phyloP scores from a whole-genome alignment of 2,797 vertebrate species.

The Vireo griseus region DNA sequence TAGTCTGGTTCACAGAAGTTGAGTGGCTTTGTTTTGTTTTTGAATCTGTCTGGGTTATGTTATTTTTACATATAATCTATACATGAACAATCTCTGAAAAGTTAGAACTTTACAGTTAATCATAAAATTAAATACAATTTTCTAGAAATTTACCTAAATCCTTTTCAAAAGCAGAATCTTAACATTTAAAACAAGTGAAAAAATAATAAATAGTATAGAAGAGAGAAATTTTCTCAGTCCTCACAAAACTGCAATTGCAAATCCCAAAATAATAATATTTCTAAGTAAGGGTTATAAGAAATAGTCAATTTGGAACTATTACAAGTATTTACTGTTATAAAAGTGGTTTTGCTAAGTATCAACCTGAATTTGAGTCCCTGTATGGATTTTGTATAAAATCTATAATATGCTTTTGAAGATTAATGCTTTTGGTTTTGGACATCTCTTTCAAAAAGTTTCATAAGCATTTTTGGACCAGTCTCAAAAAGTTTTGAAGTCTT shows the following conservation, averaged over 20 bases:
- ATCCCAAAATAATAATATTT: background rate
- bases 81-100: background rate
- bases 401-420: background rate
- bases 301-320: background rate
- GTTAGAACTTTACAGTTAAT: background rate
- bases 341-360: background rate
- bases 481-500: background rate
- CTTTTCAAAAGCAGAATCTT: background rate
- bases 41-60: background rate
- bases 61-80: background rate
- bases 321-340: background rate
- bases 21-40: slow-evolving; percentile 10
- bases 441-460: background rate
- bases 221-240: background rate
- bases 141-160: background rate
- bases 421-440: background rate
- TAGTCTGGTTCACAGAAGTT: slow-evolving; percentile 25
- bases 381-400: background rate
- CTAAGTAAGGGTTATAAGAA: background rate
- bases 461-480: background rate
- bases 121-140: background rate
- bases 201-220: background rate
- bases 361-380: background rate
- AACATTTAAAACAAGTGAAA: background rate
- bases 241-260: background rate